Evolutionary conservation across 2,113 vertebrate genomes (phyloP).

Genomic region (Acanthochromis polyacanthus): DNA sequence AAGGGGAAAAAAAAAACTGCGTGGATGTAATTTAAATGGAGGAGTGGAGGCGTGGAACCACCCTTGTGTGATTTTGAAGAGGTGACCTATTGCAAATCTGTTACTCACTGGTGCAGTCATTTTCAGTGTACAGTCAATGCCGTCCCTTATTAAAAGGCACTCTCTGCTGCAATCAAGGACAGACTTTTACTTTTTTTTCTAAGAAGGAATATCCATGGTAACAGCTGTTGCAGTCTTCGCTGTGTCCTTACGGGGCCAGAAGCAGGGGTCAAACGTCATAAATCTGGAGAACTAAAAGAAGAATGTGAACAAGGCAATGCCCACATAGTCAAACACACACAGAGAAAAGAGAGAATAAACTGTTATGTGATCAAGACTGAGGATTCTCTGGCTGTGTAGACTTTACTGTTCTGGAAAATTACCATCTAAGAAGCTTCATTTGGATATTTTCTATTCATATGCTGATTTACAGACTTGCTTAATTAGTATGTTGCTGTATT

Average conservation of each 20-base stretch:
- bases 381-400: not conserved
- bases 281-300: not conserved
- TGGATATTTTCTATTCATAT: too few relatives aligned
- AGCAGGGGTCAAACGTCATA: constrained; percentile 13
- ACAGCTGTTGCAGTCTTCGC: constrained; percentile 20
- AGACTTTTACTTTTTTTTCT: constrained; percentile 29
- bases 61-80: constrained; percentile 44
- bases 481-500: not conserved
- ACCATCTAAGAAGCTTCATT: not conserved
- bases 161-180: constrained; percentile 50
- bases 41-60: constrained; percentile 7
- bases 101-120: constrained; percentile 28
- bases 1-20: not conserved
- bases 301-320: constrained; percentile 8
- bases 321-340: constrained; percentile 24
- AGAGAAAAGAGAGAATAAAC: not conserved
- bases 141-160: constrained; percentile 40
- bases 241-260: constrained; percentile 33
- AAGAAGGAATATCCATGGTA: constrained; percentile 67
- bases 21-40: constrained; percentile 16
- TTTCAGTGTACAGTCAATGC: constrained; percentile 16
- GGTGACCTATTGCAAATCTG: constrained; percentile 14
- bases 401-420: not conserved
- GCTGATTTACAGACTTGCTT: too few relatives aligned
- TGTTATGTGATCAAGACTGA: constrained; percentile 9